phyloP scores from a whole-genome alignment of 2,888 invertebrate species.

The Chymomyza amoena region DNA sequence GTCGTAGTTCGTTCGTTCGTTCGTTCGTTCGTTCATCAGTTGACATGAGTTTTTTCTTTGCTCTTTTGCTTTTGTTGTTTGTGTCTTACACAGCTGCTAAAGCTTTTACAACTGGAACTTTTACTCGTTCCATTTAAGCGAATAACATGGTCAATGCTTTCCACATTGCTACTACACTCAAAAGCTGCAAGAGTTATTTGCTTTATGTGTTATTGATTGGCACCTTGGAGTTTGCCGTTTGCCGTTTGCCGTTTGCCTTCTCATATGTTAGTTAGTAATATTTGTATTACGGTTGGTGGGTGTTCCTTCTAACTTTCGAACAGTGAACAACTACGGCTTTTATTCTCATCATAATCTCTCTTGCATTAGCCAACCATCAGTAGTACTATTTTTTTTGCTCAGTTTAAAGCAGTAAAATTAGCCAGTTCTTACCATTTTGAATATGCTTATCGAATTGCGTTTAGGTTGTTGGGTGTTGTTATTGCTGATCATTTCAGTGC shows the following conservation, averaged over 20 bases:
- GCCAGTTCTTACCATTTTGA: too few species aligned
- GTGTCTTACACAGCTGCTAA: not conserved
- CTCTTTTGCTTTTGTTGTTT: constrained; percentile 1
- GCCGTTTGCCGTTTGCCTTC: not conserved
- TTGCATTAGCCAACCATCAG: constrained; percentile 7
- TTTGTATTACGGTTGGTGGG: not conserved
- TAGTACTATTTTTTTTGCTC: too few species aligned
- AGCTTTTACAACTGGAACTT: constrained; percentile 35
- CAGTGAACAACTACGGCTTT: not conserved
- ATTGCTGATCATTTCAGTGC: too few species aligned
- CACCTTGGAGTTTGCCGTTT: not conserved
- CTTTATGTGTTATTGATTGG: constrained; percentile 23
- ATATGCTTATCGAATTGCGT: too few species aligned
- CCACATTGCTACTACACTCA: constrained; percentile 44
- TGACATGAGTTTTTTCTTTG: not conserved
- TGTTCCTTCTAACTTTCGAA: too few species aligned
- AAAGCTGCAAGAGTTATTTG: constrained; percentile 26
- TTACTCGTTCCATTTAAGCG: constrained; percentile 21
- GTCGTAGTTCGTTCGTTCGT: constrained; percentile 1
- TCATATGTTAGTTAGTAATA: not conserved
- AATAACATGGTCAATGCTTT: constrained; percentile 30
- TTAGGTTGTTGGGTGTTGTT: too few species aligned
- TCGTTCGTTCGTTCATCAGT: not conserved
- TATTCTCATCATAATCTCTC: not conserved
- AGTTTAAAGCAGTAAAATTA: too few species aligned